These are phyloP conservation scores for Neomonachus schauinslandi DNA, from an alignment of 2,113 vertebrate species.

Conservation along the genomic window DNA sequence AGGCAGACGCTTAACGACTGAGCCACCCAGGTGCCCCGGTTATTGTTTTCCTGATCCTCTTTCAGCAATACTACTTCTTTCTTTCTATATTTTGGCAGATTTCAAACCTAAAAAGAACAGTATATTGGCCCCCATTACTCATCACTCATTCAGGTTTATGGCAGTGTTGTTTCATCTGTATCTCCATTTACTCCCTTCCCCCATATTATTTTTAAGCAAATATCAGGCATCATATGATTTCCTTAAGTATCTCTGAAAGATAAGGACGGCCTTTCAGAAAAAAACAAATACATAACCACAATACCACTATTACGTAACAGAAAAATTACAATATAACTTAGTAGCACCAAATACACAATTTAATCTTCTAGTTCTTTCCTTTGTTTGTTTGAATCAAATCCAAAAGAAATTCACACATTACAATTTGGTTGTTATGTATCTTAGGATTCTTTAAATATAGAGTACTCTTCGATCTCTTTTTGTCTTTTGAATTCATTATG, in stretches of 20 bases:
- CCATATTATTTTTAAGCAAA: neutral
- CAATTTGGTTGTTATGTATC: neutral
- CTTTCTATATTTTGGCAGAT: neutral
- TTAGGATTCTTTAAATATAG: neutral
- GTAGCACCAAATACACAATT: neutral
- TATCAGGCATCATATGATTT: neutral
- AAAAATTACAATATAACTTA: conserved; percentile 7
- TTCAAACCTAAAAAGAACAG: neutral
- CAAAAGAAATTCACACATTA: neutral
- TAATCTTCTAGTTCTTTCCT: neutral
- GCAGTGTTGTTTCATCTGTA: neutral
- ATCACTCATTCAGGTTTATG: neutral
- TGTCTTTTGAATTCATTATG: neutral
- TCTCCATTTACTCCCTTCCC: neutral
- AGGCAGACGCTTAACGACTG: too few species aligned
- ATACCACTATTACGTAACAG: neutral
- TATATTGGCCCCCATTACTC: neutral
- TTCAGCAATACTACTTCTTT: neutral
- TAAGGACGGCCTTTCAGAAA: neutral
- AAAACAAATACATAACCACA: neutral
- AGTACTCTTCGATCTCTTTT: neutral
- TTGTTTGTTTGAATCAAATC: neutral
- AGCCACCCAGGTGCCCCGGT: too few species aligned
- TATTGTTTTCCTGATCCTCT: neutral
- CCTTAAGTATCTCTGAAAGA: neutral